Evolutionary conservation across 2,888 invertebrate species (phyloP), one percentile per base, ranked within the genome.

Genomic region (Habrosyne pyritoides): DNA sequence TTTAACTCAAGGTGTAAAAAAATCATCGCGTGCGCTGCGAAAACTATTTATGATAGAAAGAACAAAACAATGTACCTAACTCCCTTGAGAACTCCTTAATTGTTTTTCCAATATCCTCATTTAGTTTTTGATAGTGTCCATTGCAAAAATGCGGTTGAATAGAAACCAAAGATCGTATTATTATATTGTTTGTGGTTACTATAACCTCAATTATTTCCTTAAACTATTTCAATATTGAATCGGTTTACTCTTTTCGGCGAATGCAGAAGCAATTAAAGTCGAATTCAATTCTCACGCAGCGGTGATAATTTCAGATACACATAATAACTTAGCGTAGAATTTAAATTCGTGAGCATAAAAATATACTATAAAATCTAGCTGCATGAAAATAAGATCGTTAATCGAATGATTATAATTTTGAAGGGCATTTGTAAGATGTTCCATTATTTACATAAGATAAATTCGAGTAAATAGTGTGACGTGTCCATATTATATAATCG

Each of bases 401-500:
- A 61, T 59, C 51, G 55, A 18, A 21, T 50, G 28, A 1, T 30
- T 14, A 18, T 14, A 7, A 10, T 57, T 57, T 56, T 66, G 69
- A 68, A 68, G 66, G 58, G 60, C 56, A 68, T 67, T 60, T 54
- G 33, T 60, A 67, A 59, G 60, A 57, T 58, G 60, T 64, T 70
- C 59, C 59, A 53, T 59, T 67, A 61, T 73, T 71, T 63, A 66
- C 60, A 52, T 59, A 61, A 59, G 65, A 71, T 66, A 62, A 60
- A 64, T 56, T 64, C 50, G 54, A 66, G 66, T 69, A 57, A 66
- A 64, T 63, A 65, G 50, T 57, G 56, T 70, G 71, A 71, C 69
- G 76, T 67, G 46, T 47, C 36, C 26, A 24, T 54, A 57, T 54
- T 55, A 54, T 55, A 55, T 53, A 56, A 63, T 63, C 79, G 73